phyloP scores from a whole-genome alignment of 2,113 vertebrate genomes.

The Cardinalis cardinalis region DNA sequence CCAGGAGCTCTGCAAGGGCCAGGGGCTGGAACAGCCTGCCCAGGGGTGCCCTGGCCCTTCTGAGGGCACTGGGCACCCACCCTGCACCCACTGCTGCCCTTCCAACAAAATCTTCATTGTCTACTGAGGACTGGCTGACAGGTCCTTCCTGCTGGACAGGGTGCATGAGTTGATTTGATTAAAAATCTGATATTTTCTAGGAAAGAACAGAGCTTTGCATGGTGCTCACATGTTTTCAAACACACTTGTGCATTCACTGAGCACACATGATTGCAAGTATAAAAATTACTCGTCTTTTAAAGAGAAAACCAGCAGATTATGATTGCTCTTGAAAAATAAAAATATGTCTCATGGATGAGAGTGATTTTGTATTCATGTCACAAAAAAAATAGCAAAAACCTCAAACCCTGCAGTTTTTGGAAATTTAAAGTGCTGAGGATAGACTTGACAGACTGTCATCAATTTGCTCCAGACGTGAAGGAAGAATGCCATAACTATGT shows the following conservation, averaged over 20 bases:
- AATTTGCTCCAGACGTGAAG: not conserved
- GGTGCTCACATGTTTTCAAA: not conserved
- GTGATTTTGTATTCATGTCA: not conserved
- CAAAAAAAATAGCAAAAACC: not conserved
- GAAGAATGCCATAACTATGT: not conserved
- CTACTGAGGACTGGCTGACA: fast-evolving
- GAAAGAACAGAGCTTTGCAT: not conserved
- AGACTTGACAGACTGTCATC: constrained; percentile 1
- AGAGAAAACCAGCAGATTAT: not conserved
- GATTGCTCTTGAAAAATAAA: not conserved
- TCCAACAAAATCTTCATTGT: not conserved
- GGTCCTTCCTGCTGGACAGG: not conserved
- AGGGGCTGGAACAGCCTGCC: fast-evolving
- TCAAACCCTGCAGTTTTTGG: not conserved
- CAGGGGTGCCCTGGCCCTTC: fast-evolving
- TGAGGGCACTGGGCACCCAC: no score
- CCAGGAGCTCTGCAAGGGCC: not conserved
- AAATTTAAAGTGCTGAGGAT: not conserved
- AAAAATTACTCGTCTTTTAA: not conserved
- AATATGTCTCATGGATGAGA: not conserved
- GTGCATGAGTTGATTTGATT: no score
- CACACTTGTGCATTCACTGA: not conserved
- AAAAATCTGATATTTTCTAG: not conserved
- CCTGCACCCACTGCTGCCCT: not conserved
- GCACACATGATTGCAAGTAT: not conserved